phyloP scores from a whole-genome alignment of 2,888 invertebrate genomes.

The Patella pellucida region DNA sequence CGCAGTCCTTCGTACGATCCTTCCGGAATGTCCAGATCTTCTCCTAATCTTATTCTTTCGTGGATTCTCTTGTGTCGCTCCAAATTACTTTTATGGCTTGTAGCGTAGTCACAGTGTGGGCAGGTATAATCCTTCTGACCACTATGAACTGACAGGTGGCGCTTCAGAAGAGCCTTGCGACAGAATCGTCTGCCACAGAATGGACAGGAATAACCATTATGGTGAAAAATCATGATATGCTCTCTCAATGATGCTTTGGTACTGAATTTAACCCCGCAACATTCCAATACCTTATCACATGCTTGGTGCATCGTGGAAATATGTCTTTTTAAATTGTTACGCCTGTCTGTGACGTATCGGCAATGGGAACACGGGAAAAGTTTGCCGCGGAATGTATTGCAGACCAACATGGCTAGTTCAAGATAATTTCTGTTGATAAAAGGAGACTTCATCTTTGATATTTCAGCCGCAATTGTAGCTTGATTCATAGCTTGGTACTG shows the following conservation, averaged over 20 bases:
- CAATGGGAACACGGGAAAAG: conserved; percentile 67
- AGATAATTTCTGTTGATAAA: conserved; percentile 61
- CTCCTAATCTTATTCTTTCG: conserved; percentile 39
- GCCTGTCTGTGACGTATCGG: conserved; percentile 69
- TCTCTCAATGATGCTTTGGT: conserved; percentile 71
- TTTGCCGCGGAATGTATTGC: conserved; percentile 64
- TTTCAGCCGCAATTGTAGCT: conserved; percentile 44
- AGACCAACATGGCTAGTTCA: conserved; percentile 65
- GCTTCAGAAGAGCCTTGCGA: conserved; percentile 72
- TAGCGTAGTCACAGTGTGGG: conserved; percentile 71
- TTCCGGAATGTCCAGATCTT: conserved; percentile 30
- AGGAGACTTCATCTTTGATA: conserved; percentile 56
- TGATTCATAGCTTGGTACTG: conserved; percentile 46
- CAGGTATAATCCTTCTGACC: conserved; percentile 72
- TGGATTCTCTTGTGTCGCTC: conserved; percentile 70
- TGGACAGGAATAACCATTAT: conserved; percentile 71
- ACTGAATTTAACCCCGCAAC: conserved; percentile 70
- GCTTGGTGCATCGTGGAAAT: conserved; percentile 72
- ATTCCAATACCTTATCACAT: conserved; percentile 67
- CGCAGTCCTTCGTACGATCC: background rate
- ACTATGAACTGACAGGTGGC: conserved; percentile 72
- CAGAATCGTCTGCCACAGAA: conserved; percentile 71
- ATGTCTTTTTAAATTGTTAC: conserved; percentile 72
- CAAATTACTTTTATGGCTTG: conserved; percentile 73
- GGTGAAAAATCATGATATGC: conserved; percentile 71